These are phyloP conservation scores for Phaethon lepturus DNA, from an alignment of 2,113 vertebrate genomes.

Conservation along the genomic window DNA sequence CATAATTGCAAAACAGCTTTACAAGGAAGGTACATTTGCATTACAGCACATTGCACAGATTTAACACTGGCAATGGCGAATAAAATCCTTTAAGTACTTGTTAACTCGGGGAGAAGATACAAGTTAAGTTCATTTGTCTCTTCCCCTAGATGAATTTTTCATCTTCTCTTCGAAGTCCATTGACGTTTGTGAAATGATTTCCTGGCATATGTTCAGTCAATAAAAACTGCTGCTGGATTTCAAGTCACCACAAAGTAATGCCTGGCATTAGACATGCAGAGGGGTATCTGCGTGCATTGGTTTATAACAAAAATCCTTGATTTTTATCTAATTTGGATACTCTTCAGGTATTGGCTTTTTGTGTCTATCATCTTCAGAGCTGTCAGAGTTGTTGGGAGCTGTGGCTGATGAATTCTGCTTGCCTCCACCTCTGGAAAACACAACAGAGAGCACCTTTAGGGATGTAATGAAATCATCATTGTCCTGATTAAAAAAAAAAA, in stretches of 20 bases:
- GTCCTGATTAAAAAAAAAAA: background rate
- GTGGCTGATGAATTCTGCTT: background rate
- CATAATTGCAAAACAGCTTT: background rate
- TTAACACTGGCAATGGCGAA: background rate
- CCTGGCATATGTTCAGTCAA: conserved; percentile 30
- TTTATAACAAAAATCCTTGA: background rate
- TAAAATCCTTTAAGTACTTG: conserved; percentile 23
- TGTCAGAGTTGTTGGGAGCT: background rate
- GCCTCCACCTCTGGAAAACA: background rate
- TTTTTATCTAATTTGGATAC: background rate
- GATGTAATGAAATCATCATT: background rate
- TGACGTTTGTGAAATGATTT: conserved; percentile 27
- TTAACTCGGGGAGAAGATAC: conserved; percentile 32
- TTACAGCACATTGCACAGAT: background rate
- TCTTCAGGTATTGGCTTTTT: background rate
- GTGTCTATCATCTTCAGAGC: background rate
- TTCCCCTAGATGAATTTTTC: conserved; percentile 24
- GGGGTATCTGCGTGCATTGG: background rate
- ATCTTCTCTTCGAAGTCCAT: conserved; percentile 21
- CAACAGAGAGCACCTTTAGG: background rate
- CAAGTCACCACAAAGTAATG: background rate
- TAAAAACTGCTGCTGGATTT: conserved; percentile 27
- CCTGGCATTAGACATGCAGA: background rate
- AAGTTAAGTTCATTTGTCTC: conserved; percentile 47
- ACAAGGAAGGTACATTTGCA: background rate